Evolutionary conservation across 2,888 invertebrate genomes (phyloP), one percentile per base, ranked within the genome.

Genomic region (Drosophila flavopinicola): DNA sequence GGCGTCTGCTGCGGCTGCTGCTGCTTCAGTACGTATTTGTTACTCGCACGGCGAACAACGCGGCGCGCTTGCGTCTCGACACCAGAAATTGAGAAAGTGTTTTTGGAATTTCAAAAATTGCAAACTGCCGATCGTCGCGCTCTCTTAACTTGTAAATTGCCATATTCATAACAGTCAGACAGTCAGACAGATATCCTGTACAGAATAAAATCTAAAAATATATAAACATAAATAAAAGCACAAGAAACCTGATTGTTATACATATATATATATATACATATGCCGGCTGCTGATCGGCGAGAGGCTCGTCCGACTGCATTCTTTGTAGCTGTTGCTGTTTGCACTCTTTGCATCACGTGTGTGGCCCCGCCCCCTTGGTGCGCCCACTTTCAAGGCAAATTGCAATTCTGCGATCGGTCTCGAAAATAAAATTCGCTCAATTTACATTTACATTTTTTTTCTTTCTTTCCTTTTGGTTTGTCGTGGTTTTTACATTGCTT

Each of bases 221-320:
- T 39, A 23, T 1, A 35, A 27, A 45, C 15, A 47, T 38, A 61
- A 48, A 35, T 29, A 47, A 29, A 33, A 52, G 48, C 20, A 9
- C n/a, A 44, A 64, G 6, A 75, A 75, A 75, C 75, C 63, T 49
- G 75, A 66, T 75, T 73, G n/a, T n/a, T n/a, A n/a, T n/a, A n/a
- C n/a, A n/a, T n/a, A n/a, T n/a, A n/a, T n/a, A n/a, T n/a, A n/a
- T n/a, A n/a, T 65, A 30, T 20, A 20, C 20, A 6, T 56, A 32
- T 39, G 53, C 66, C 61, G 61, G 73, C 56, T 47, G 27, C 44
- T 44, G 59, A 61, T 61, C 60, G 48, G 67, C 39, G 66, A 76
- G 83, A 69, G 80, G 80, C 80, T 76, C 80, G 80, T 80, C 80
- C 80, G 65, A 83, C 80, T 80, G 83, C 80, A 82, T 82, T 83